These are phyloP conservation scores for Conger conger DNA, from an alignment of 2,113 vertebrate genomes.

Conservation along the genomic window DNA sequence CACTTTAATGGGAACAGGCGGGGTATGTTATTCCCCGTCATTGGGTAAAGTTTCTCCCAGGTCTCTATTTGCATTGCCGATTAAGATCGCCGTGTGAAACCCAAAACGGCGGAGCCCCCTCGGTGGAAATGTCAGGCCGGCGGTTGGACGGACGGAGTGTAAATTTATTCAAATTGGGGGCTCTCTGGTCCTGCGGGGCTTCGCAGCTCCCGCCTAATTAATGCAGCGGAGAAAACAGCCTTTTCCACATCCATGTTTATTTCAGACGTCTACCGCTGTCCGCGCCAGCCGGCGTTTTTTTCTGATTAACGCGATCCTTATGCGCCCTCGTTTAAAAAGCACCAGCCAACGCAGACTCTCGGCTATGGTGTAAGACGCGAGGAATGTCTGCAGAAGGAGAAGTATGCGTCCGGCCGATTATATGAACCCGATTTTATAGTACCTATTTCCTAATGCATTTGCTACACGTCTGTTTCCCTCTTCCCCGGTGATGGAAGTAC, in stretches of 20 bases:
- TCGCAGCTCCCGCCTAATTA: conserved; percentile 12
- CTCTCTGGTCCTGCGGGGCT: conserved; percentile 28
- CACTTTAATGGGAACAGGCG: conserved; percentile 30
- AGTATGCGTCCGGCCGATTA: conserved; percentile 2
- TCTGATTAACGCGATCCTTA: conserved; percentile 16
- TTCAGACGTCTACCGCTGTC: conserved; percentile 16
- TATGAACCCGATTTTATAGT: background rate
- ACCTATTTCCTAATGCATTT: background rate
- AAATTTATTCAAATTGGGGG: conserved; percentile 20
- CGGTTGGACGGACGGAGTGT: background rate
- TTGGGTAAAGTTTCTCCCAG: conserved; percentile 20
- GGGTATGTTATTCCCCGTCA: conserved; percentile 18
- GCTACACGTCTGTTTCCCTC: background rate
- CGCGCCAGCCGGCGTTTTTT: conserved; percentile 6
- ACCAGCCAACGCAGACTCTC: background rate
- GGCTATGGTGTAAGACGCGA: background rate
- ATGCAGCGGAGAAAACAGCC: conserved; percentile 21
- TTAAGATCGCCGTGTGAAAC: conserved; percentile 19
- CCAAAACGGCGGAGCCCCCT: conserved; percentile 20
- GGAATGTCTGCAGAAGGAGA: background rate
- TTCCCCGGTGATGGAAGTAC: background rate
- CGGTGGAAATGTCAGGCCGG: conserved; percentile 26
- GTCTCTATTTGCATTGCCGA: conserved; percentile 32
- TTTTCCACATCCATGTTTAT: conserved; percentile 26
- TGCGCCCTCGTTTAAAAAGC: conserved; percentile 7